These are phyloP conservation scores for Polyploca ridens DNA, from an alignment of 2,888 invertebrate genomes.

Conservation along the genomic window DNA sequence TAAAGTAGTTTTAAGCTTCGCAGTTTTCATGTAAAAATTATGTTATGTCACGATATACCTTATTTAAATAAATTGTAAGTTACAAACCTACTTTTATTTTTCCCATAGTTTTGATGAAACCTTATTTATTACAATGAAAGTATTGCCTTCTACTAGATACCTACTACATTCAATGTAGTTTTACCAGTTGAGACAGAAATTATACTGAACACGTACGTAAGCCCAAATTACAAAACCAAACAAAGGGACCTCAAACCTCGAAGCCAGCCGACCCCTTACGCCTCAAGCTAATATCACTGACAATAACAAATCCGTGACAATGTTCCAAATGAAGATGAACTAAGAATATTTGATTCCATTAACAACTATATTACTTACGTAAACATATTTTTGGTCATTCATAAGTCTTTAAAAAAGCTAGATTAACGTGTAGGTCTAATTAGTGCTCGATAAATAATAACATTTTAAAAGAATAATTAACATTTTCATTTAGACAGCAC, in stretches of 20 bases:
- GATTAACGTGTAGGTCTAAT: too few species aligned
- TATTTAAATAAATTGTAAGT: slow-evolving; percentile 34
- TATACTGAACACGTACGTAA: not conserved
- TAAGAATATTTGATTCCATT: slow-evolving; percentile 9
- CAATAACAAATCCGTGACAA: slow-evolving; percentile 63
- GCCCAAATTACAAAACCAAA: slow-evolving; percentile 41
- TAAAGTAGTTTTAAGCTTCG: not conserved
- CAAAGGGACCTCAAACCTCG: slow-evolving; percentile 23
- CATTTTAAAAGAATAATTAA: not conserved
- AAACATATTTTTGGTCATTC: not conserved
- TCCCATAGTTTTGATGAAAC: not conserved
- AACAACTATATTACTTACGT: not conserved
- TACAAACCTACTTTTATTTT: slow-evolving; percentile 16
- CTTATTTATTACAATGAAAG: too few species aligned
- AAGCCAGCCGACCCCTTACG: slow-evolving; percentile 26
- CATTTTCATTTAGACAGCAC: not conserved
- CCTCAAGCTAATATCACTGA: slow-evolving; percentile 57
- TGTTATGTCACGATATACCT: slow-evolving; percentile 16
- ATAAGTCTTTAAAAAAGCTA: too few species aligned
- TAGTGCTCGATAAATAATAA: too few species aligned
- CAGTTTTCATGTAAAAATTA: not conserved
- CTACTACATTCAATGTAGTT: too few species aligned
- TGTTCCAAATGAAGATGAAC: slow-evolving; percentile 51
- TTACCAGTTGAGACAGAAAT: too few species aligned
- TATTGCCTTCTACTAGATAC: not conserved